Evolutionary conservation across 2,113 vertebrate genomes (phyloP).

Genomic region (Chaetops frenatus): DNA sequence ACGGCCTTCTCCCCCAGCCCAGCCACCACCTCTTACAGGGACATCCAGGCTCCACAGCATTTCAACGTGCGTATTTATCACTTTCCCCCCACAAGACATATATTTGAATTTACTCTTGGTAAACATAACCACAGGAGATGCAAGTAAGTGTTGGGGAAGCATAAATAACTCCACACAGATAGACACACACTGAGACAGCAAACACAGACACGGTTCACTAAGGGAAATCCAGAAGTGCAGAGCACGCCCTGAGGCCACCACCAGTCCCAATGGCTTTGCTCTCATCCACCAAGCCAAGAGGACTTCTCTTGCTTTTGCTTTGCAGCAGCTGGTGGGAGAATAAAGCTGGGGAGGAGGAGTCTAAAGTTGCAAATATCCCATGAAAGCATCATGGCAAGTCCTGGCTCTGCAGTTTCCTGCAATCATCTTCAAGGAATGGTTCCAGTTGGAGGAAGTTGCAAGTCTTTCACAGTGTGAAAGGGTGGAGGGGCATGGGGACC

Average conservation of each 20-base stretch:
- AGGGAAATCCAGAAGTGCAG: slow-evolving; percentile 56
- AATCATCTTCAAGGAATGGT: slow-evolving; percentile 33
- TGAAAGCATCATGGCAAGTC: slow-evolving; percentile 57
- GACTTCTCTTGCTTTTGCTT: slow-evolving; percentile 20
- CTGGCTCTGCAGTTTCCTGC: slow-evolving; percentile 46
- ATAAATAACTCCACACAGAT: slow-evolving; percentile 58
- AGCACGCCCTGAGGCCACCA: slow-evolving; percentile 52
- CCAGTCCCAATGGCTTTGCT: slow-evolving; percentile 30
- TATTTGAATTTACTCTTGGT: slow-evolving; percentile 50
- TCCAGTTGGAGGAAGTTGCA: slow-evolving; percentile 74
- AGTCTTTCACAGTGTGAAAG: slow-evolving; percentile 80
- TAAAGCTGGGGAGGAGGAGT: slow-evolving; percentile 51
- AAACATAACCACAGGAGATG: slow-evolving; percentile 62
- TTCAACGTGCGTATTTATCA: slow-evolving; percentile 54
- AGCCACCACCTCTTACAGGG: background rate
- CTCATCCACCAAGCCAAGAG: slow-evolving; percentile 13
- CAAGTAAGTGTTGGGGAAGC: slow-evolving; percentile 32
- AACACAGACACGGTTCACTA: slow-evolving; percentile 53
- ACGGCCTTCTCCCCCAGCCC: background rate
- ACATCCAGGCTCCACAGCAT: background rate
- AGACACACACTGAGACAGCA: slow-evolving; percentile 37
- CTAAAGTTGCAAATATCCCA: slow-evolving; percentile 42
- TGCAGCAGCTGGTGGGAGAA: slow-evolving; percentile 51
- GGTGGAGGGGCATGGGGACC: slow-evolving; percentile 68
- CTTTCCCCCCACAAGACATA: slow-evolving; percentile 3